Base-by-base conservation (phyloP, 1,140 invertebrate genomes). In the Eumeta japonica region DNA sequence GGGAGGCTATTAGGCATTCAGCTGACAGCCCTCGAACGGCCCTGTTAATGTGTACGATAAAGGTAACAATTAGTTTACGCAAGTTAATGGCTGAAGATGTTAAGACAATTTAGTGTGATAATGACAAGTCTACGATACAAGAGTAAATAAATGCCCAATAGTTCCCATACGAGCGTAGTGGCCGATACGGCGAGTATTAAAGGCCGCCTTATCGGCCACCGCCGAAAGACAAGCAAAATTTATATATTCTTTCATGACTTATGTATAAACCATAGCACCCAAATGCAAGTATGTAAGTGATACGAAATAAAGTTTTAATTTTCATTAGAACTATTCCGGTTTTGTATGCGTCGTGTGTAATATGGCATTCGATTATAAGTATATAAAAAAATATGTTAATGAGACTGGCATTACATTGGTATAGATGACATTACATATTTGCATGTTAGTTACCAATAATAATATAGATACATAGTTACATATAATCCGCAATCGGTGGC, bases 141-240 rank as follows among this genome's bases (percentile, higher is more conserved):
- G 62, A 58, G 68, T 74, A n/a, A n/a, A n/a, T 76, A 75, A 76
- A 77, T 75, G 74, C 74, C 74, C 74, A 75, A 77, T 74, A 76
- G 73, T 77, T 71, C 72, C 74, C 74, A 71, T 43, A 41, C 16
- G 55, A 58, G 57, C 60, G n/a, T n/a, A 52, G 50, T 57, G 59
- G 52, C 58, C 52, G 66, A 66, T 24, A 50, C 61, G 55, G 28
- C 35, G 20, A 5, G 28, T 13, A 4, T 4, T 12, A 12, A 5
- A 13, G 10, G 28, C n/a, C 5, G 5, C 20, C n/a, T n/a, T 7
- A 24, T n/a, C 20, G n/a, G 20, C n/a, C 10, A 5, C 12, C n/a
- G n/a, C 28, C 13, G 7, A 11, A 5, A 45, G 29, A 66, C 61
- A 67, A 62, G 67, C 66, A 74, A 72, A 64, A 65, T 70, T 64